Base-by-base conservation (phyloP, 2,797 vertebrate genomes). In the Thalassophryne amazonica region DNA sequence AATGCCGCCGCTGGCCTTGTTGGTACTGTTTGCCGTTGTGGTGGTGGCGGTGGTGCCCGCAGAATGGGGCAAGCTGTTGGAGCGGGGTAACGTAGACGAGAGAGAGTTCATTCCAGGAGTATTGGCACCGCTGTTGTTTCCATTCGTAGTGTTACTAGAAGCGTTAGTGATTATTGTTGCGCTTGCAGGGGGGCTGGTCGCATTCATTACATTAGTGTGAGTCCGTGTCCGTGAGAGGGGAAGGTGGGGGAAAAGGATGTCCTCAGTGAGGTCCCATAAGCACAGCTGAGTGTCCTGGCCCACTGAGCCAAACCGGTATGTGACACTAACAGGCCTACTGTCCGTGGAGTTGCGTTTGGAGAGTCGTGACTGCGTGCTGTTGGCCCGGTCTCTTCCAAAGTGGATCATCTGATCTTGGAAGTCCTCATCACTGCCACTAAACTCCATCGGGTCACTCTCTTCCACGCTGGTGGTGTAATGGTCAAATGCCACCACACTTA, bases 391-490 rank as follows among this genome's bases (percentile, higher is more conserved):
- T 58, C 95, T 89, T 61, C 95, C 93, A 7, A 94, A 93, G 56
- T 93, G 93, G 27, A 93, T 89, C 58, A 94, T 89, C 40, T 93
- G 93, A 84, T 96, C 96, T 90, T 96, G 96, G 83, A 98, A 95
- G 92, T 98, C 96, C 88, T 98, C 96, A n/a, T 98, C 96, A 0
- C 96, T 98, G 64, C 96, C 96, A 0, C 95, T 98, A 63, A 98
- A 94, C 88, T 98, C 96, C 89, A 94, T 91, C 0, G 94, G 95
- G 69, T 97, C 96, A 0, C 87, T 93, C 72, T 98, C 95, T 41
- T 98, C 96, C 53, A 98, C 93, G 0, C 96, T 98, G 37, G 95
- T 98, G 70, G 95, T 98, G 61, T 97, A 98, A 0, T 96, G 95
- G 73, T 98, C 96, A 1, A 98, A 98, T 0, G 95, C 94, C 76